A percentile compares a stretch with the other conserved stretches of the same genome.
Conservation (phyloP, 2,888 invertebrate genomes). For the Watsonalla cultraria region DNA sequence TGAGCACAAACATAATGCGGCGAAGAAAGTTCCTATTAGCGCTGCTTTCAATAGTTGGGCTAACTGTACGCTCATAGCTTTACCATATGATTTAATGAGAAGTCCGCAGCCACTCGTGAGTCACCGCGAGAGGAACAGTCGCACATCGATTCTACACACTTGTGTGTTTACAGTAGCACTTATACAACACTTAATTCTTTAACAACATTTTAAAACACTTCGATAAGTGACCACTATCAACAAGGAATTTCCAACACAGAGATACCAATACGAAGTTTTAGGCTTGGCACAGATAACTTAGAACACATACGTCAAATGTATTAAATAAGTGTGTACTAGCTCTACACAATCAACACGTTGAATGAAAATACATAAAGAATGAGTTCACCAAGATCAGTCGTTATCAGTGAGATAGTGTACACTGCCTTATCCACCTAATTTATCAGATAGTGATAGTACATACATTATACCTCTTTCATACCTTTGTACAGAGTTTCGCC, state of each 20-base stretch:
- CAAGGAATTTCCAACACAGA: neutral
- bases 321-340: neutral
- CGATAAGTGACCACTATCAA: too few species aligned
- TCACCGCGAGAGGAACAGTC: neutral
- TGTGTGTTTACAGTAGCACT: conserved; percentile 35
- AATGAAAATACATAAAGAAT: conserved; percentile 28
- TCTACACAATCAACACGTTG: neutral
- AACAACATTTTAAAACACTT: conserved; percentile 3
- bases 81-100: neutral
- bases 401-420: conserved; percentile 60
- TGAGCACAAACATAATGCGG: neutral
- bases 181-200: conserved; percentile 10
- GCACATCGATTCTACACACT: conserved; percentile 5
- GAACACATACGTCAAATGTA: too few species aligned
- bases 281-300: too few species aligned
- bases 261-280: neutral
- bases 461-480: conserved; percentile 19
- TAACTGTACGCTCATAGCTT: neutral
- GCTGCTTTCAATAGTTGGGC: neutral
- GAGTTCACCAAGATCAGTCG: conserved; percentile 48
- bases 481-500: conserved; percentile 8
- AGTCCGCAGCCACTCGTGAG: neutral
- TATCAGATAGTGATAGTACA: conserved; percentile 49
- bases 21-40: neutral
- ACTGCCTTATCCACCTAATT: conserved; percentile 54